Conservation (phyloP, 2,797 vertebrate species). For the Mus minutoides region DNA sequence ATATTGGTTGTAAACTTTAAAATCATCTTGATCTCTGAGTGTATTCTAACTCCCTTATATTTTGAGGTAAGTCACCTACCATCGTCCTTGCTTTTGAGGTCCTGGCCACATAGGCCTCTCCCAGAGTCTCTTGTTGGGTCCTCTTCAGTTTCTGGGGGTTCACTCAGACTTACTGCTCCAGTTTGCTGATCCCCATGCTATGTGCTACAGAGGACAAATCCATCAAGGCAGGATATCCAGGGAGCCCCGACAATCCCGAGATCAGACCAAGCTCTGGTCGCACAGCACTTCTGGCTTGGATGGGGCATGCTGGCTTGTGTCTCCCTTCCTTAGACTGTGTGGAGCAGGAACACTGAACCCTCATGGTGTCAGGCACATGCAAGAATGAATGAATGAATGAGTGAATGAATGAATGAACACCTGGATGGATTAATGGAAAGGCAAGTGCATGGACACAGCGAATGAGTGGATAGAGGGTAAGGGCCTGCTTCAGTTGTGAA, state of each 20-base stretch:
- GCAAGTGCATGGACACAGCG: rapidly evolving
- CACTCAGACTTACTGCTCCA: background rate
- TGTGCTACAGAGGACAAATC: background rate
- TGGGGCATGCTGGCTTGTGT: background rate
- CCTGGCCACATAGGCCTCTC: background rate
- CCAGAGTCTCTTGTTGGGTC: background rate
- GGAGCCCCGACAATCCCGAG: background rate
- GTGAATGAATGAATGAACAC: background rate
- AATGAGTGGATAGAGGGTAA: background rate
- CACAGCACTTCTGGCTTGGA: background rate
- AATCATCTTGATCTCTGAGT: background rate
- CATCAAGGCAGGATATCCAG: background rate
- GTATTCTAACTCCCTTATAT: background rate
- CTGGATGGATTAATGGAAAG: too few species aligned
- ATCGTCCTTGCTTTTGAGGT: background rate
- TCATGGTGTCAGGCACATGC: too few species aligned
- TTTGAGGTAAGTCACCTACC: background rate
- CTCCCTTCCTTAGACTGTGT: background rate
- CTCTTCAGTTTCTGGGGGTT: background rate
- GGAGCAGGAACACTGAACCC: background rate
- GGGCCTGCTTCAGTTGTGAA: background rate
- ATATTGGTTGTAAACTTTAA: background rate
- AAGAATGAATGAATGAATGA: background rate
- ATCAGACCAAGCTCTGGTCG: background rate
- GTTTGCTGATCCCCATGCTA: too few species aligned